phyloP scores from a whole-genome alignment of 2,888 invertebrate species.

The Folsomia manolachei region DNA sequence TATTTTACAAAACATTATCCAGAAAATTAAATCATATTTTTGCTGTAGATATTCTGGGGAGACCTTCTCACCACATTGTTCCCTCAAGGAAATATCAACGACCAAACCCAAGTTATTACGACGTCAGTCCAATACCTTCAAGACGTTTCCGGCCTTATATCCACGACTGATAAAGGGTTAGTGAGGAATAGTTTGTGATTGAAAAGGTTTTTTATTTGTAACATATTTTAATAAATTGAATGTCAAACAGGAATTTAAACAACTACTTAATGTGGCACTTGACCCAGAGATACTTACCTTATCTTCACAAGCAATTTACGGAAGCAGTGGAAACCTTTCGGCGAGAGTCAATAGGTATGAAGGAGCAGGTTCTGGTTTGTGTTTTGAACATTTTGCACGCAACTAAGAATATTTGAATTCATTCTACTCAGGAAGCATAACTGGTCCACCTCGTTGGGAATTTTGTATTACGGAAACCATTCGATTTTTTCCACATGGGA shows the following conservation, averaged over 20 bases:
- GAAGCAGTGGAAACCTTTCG: constrained; percentile 51
- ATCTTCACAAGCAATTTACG: constrained; percentile 57
- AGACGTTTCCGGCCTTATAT: constrained; percentile 58
- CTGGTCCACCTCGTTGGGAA: constrained; percentile 57
- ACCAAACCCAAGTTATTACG: constrained; percentile 59
- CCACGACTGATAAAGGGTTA: constrained; percentile 56
- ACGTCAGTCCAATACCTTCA: constrained; percentile 59
- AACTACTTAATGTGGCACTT: constrained; percentile 63
- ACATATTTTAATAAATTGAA: constrained; percentile 30
- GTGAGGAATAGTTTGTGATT: not conserved
- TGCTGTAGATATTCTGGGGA: constrained; percentile 52
- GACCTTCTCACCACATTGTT: constrained; percentile 58
- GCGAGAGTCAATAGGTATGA: constrained; percentile 50
- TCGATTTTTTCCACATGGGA: constrained; percentile 57
- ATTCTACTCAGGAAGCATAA: constrained; percentile 51
- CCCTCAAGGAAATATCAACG: constrained; percentile 57
- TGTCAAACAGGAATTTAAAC: constrained; percentile 58
- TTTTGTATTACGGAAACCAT: constrained; percentile 57
- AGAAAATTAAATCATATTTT: not conserved
- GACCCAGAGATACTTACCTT: constrained; percentile 59
- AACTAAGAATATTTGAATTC: constrained; percentile 5
- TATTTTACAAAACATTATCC: not conserved
- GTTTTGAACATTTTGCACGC: too few relatives aligned
- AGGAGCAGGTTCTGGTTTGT: too few relatives aligned
- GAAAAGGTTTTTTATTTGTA: constrained; percentile 22